Conservation (phyloP, 2,888 invertebrate species). For the Argyra leucocephala region DNA sequence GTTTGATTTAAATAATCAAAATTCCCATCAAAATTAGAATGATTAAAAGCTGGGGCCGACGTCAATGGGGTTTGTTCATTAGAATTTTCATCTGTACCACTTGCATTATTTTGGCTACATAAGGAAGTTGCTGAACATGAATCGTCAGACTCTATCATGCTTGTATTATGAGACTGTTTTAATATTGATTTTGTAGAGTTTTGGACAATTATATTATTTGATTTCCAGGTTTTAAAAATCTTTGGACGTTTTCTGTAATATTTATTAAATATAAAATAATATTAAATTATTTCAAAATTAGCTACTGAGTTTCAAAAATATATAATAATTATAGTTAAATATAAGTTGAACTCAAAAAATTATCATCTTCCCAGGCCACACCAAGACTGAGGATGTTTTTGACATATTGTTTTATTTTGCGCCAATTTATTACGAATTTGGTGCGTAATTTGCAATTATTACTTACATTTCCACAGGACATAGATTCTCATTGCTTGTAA, state of each 20-base stretch:
- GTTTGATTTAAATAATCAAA: constrained; percentile 4
- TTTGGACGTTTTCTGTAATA: constrained; percentile 20
- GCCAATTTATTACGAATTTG: neutral
- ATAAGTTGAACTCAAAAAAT: neutral
- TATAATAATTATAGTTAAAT: too few species aligned
- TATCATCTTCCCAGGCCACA: too few species aligned
- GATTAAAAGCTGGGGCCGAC: constrained; percentile 25
- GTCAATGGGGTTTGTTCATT: constrained; percentile 36
- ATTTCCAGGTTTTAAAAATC: constrained; percentile 13
- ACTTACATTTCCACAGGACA: constrained; percentile 6
- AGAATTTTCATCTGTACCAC: constrained; percentile 35
- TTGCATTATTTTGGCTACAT: constrained; percentile 21
- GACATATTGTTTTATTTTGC: neutral
- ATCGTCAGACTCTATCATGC: constrained; percentile 49
- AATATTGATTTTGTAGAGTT: constrained; percentile 21
- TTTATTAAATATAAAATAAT: neutral
- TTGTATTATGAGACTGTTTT: constrained; percentile 34
- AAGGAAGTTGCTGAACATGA: constrained; percentile 34
- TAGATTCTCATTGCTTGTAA: neutral
- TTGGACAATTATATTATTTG: constrained; percentile 32
- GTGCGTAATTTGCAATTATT: neutral
- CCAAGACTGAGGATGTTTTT: neutral
- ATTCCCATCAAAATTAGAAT: neutral
- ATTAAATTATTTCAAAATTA: neutral
- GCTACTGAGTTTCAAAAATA: too few species aligned